Conservation (phyloP, 1,140 invertebrate species). For the Microplitis demolitor region DNA sequence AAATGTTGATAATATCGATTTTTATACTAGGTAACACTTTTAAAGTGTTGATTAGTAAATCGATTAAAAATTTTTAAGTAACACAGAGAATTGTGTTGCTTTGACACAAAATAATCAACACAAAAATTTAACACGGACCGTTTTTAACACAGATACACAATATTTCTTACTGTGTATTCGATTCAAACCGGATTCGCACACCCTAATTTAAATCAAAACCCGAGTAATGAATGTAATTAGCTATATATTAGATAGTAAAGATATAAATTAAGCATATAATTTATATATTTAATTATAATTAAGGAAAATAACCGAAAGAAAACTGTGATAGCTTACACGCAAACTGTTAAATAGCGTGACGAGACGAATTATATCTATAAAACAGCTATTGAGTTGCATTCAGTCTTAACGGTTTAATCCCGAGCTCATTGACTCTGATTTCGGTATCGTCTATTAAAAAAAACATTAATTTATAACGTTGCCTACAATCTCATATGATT, state of each 20-base stretch:
- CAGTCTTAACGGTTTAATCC: not conserved
- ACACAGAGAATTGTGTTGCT: too few relatives aligned
- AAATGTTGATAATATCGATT: too few relatives aligned
- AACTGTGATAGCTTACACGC: not conserved
- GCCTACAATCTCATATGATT: not conserved
- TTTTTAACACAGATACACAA: too few relatives aligned
- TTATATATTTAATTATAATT: not conserved
- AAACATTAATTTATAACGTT: too few relatives aligned
- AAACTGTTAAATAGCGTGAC: constrained; percentile 3
- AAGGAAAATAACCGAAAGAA: not conserved
- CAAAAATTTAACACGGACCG: too few relatives aligned
- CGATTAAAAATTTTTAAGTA: too few relatives aligned
- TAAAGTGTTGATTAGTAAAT: too few relatives aligned
- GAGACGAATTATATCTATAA: not conserved
- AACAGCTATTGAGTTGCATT: not conserved
- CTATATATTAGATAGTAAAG: not conserved
- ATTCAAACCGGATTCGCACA: too few relatives aligned
- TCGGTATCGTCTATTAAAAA: not conserved
- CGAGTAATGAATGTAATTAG: too few relatives aligned
- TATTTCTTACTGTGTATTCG: too few relatives aligned
- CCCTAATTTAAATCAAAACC: not conserved
- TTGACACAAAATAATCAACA: too few relatives aligned
- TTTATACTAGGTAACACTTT: too few relatives aligned
- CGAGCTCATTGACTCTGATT: not conserved
- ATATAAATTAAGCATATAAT: not conserved